phyloP scores from a whole-genome alignment of 1,140 invertebrate species.

The Neodiprion fabricii region DNA sequence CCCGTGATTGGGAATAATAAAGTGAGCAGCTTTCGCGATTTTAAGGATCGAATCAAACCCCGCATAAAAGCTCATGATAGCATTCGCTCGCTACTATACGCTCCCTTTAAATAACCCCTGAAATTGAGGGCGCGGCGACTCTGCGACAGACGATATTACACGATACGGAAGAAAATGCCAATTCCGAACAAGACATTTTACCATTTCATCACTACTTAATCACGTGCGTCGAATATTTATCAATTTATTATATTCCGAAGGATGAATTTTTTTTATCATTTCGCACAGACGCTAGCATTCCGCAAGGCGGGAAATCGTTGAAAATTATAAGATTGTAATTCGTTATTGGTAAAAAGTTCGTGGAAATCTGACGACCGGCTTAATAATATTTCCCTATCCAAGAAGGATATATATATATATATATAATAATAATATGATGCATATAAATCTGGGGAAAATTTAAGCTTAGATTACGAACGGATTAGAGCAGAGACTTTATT shows the following conservation, averaged over 20 bases:
- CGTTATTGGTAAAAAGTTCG: too few relatives aligned
- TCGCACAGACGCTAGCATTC: too few relatives aligned
- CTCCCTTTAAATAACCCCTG: background rate
- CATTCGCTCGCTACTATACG: background rate
- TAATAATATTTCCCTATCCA: too few relatives aligned
- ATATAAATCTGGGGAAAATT: background rate
- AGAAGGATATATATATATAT: background rate
- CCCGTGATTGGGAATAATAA: background rate
- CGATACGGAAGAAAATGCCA: background rate
- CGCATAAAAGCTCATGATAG: background rate
- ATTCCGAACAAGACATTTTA: background rate
- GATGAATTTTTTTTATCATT: too few relatives aligned
- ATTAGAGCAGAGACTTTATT: conserved; percentile 14
- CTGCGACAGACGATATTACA: background rate
- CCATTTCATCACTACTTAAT: too few relatives aligned
- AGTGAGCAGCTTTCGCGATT: background rate
- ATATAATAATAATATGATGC: background rate
- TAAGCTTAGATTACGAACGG: conserved; percentile 10
- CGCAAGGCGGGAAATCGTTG: too few relatives aligned
- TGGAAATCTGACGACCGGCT: too few relatives aligned
- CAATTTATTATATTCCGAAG: too few relatives aligned
- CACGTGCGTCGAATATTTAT: too few relatives aligned
- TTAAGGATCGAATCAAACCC: background rate
- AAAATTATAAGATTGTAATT: too few relatives aligned
- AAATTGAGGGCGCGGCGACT: background rate